phyloP scores from a whole-genome alignment of 1,140 invertebrate genomes.

The Lordiphosa mommai region DNA sequence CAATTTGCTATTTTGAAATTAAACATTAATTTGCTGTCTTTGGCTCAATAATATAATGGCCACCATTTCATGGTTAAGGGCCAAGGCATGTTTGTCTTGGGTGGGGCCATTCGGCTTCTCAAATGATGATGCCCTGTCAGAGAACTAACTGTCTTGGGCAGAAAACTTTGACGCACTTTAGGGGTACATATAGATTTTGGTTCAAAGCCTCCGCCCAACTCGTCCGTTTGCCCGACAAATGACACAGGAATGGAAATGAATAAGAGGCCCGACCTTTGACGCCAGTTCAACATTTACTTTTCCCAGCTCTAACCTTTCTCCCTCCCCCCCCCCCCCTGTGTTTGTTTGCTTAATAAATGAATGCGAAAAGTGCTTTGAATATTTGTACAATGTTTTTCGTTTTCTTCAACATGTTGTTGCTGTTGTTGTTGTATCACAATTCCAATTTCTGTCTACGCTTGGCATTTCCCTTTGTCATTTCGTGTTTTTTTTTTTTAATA shows the following conservation, averaged over 20 bases:
- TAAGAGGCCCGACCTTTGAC: conserved; percentile 44
- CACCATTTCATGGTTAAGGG: too few species aligned
- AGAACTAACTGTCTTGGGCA: too few species aligned
- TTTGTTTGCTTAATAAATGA: conserved; percentile 63
- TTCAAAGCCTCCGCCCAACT: background rate
- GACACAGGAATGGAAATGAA: conserved; percentile 37
- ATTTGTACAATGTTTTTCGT: conserved; percentile 54
- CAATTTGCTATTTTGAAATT: too few species aligned
- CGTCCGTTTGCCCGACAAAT: conserved; percentile 30
- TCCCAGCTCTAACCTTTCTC: background rate
- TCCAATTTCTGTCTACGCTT: conserved; percentile 16
- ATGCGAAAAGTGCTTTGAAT: conserved; percentile 60
- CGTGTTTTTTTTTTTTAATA: conserved; percentile 35
- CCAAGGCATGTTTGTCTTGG: too few species aligned
- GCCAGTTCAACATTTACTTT: conserved; percentile 11
- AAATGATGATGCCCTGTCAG: too few species aligned
- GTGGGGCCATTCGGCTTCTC: too few species aligned
- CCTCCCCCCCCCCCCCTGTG: background rate
- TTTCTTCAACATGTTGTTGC: background rate
- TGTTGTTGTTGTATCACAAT: background rate
- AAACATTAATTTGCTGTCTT: too few species aligned
- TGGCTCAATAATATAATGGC: too few species aligned
- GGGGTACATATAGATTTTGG: too few species aligned
- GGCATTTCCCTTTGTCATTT: conserved; percentile 32
- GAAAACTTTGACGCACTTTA: too few species aligned